These are phyloP conservation scores for Polydrusus cervinus DNA, from an alignment of 2,888 invertebrate genomes.

Conservation along the genomic window DNA sequence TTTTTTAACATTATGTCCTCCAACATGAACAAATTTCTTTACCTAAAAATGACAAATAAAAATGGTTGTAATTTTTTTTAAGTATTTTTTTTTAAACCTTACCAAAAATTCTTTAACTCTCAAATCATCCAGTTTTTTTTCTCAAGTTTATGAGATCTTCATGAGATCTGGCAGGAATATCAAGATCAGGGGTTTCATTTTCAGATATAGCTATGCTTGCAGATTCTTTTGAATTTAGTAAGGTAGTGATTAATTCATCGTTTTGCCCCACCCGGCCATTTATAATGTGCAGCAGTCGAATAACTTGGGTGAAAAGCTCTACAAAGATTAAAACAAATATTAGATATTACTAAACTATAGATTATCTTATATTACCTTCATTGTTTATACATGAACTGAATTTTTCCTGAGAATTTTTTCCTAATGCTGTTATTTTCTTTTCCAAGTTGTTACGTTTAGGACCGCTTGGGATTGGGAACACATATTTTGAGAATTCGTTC, in stretches of 20 bases:
- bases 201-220: background rate
- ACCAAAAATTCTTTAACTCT: background rate
- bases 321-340: background rate
- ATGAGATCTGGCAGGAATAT: background rate
- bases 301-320: background rate
- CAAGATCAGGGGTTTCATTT: background rate
- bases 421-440: background rate
- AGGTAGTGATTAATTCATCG: background rate
- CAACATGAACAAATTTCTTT: background rate
- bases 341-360: background rate
- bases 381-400: background rate
- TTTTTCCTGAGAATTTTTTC: background rate
- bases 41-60: background rate
- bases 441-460: background rate
- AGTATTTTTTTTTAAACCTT: background rate
- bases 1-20: background rate
- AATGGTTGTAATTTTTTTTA: background rate
- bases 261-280: background rate
- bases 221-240: background rate
- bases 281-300: background rate
- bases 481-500: background rate
- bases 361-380: background rate
- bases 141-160: background rate
- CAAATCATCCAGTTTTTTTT: background rate
- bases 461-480: background rate